Evolutionary conservation across 2,888 invertebrate genomes (phyloP).

Genomic region (Strigamia transsilvanica): DNA sequence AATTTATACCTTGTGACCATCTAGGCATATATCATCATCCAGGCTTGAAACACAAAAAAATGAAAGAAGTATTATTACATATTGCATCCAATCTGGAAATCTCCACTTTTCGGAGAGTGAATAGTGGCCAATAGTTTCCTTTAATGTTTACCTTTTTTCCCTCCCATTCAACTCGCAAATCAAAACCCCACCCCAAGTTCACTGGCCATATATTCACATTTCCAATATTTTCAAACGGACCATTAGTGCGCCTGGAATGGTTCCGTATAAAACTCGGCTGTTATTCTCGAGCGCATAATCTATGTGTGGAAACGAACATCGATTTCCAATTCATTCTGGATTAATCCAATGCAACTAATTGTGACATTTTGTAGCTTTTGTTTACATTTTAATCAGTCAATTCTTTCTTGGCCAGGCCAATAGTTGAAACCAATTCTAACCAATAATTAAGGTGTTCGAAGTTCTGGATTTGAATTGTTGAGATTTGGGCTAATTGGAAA

Average conservation of each 20-base stretch:
- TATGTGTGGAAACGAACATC: too few relatives aligned
- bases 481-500: too few relatives aligned
- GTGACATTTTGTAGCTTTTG: too few relatives aligned
- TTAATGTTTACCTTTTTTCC: constrained; percentile 33
- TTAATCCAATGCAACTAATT: too few relatives aligned
- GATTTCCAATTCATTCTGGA: too few relatives aligned
- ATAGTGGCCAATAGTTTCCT: constrained; percentile 43
- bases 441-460: too few relatives aligned
- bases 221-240: neutral
- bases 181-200: constrained; percentile 28
- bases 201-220: constrained; percentile 2
- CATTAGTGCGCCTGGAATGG: neutral
- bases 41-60: neutral
- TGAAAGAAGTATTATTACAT: neutral
- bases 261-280: too few relatives aligned
- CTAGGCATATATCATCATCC: constrained; percentile 43
- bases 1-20: constrained; percentile 37
- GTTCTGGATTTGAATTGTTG: too few relatives aligned
- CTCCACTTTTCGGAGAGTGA: neutral
- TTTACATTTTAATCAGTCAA: too few relatives aligned
- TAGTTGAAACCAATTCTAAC: too few relatives aligned
- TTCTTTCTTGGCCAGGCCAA: too few relatives aligned
- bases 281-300: too few relatives aligned
- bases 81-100: constrained; percentile 38
- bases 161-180: constrained; percentile 31